Evolutionary conservation across 2,113 vertebrate species (phyloP).

Genomic region (Cololabis saira): DNA sequence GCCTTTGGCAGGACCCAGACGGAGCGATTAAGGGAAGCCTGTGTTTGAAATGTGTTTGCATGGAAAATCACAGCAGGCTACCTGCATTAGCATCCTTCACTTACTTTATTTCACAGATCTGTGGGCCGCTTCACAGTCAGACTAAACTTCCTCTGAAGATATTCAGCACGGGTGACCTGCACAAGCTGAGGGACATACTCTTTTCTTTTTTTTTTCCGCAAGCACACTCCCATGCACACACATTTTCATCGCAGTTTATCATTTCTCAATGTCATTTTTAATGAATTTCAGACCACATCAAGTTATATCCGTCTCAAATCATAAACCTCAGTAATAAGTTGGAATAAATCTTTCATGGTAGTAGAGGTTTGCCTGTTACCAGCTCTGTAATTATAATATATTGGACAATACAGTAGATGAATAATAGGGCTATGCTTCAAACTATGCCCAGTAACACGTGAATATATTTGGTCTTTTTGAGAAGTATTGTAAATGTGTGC

Average conservation of each 20-base stretch:
- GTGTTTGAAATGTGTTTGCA: conserved; percentile 54
- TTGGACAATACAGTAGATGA: conserved; percentile 61
- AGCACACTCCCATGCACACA: conserved; percentile 17
- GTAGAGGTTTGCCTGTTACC: conserved; percentile 51
- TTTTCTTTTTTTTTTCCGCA: neutral
- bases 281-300: conserved; percentile 77
- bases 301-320: conserved; percentile 75
- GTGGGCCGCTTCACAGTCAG: conserved; percentile 54
- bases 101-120: conserved; percentile 57
- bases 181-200: conserved; percentile 3
- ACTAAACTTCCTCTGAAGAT: conserved; percentile 28
- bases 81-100: conserved; percentile 45
- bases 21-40: conserved; percentile 39
- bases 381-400: conserved; percentile 66
- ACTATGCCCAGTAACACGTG: conserved; percentile 18
- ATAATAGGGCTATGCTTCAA: conserved; percentile 41
- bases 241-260: conserved; percentile 43
- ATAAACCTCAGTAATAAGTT: conserved; percentile 78
- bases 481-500: conserved; percentile 18
- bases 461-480: conserved; percentile 26
- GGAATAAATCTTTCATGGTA: conserved; percentile 68
- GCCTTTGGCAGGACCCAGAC: conserved; percentile 33
- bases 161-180: conserved; percentile 53
- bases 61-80: conserved; percentile 50
- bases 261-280: conserved; percentile 80